phyloP scores from a whole-genome alignment of 1,140 invertebrate genomes.

The Chlorops oryzae region DNA sequence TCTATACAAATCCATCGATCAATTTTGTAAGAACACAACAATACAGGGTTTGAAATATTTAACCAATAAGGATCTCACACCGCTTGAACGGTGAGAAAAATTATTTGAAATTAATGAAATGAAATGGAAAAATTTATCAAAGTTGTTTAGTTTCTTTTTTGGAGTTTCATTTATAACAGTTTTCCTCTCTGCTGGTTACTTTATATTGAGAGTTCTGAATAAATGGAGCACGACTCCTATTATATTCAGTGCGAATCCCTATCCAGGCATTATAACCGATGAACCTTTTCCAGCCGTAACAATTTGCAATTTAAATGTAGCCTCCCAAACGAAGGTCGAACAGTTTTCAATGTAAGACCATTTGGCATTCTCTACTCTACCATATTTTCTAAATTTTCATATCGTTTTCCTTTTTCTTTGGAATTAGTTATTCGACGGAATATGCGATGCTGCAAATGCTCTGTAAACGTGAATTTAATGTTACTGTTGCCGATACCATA shows the following conservation, averaged over 20 bases:
- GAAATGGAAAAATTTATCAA: background rate
- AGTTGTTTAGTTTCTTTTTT: background rate
- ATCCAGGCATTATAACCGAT: too few relatives aligned
- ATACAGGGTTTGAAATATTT: conserved; percentile 40
- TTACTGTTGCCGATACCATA: background rate
- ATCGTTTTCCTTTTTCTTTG: background rate
- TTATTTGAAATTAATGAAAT: background rate
- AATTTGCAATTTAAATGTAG: conserved; percentile 74
- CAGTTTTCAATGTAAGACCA: conserved; percentile 5
- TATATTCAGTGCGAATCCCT: too few relatives aligned
- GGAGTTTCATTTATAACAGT: conserved; percentile 52
- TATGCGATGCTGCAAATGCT: conserved; percentile 49
- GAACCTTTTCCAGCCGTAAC: conserved; percentile 75
- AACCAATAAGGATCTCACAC: conserved; percentile 23
- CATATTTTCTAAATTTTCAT: background rate
- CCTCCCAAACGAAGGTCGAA: conserved; percentile 49
- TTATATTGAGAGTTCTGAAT: too few relatives aligned
- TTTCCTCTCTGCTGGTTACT: conserved; percentile 39
- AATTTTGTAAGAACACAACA: conserved; percentile 37
- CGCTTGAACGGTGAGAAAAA: conserved; percentile 22
- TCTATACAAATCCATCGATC: conserved; percentile 30
- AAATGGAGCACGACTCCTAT: too few relatives aligned
- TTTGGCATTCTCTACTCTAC: too few relatives aligned
- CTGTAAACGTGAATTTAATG: conserved; percentile 49
- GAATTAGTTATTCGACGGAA: conserved; percentile 12